These are phyloP conservation scores for Pituophis catenifer DNA, from an alignment of 2,113 vertebrate genomes.

Conservation along the genomic window DNA sequence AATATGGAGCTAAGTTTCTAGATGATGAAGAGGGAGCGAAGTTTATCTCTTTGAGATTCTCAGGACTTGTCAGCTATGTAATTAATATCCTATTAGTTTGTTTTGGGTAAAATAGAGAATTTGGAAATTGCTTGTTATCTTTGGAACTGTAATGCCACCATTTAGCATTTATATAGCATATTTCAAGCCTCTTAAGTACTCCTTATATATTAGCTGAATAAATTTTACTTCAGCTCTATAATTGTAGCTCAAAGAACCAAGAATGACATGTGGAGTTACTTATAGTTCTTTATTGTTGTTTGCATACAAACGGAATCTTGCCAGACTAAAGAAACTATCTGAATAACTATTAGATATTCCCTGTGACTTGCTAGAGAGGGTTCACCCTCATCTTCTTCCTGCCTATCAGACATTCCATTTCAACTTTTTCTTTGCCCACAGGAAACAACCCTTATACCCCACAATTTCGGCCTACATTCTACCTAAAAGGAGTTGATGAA, in stretches of 20 bases:
- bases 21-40: not conserved
- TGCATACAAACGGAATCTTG: not conserved
- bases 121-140: not conserved
- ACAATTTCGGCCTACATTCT: not conserved
- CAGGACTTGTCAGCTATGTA: not conserved
- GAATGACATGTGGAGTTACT: not conserved
- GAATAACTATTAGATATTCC: not conserved
- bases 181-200: not conserved
- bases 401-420: not conserved
- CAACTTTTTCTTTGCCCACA: not conserved
- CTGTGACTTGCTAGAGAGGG: not conserved
- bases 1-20: not conserved
- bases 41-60: not conserved
- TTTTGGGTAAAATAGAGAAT: not conserved
- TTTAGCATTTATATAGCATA: slow-evolving; percentile 8
- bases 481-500: too few species aligned
- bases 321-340: not conserved
- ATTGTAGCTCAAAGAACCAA: not conserved
- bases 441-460: not conserved
- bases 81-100: not conserved
- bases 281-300: not conserved
- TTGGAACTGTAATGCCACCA: not conserved
- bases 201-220: not conserved
- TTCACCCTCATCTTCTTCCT: not conserved
- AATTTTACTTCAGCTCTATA: not conserved